Base-by-base conservation (phyloP, 2,113 vertebrate genomes). In the Anhinga anhinga region DNA sequence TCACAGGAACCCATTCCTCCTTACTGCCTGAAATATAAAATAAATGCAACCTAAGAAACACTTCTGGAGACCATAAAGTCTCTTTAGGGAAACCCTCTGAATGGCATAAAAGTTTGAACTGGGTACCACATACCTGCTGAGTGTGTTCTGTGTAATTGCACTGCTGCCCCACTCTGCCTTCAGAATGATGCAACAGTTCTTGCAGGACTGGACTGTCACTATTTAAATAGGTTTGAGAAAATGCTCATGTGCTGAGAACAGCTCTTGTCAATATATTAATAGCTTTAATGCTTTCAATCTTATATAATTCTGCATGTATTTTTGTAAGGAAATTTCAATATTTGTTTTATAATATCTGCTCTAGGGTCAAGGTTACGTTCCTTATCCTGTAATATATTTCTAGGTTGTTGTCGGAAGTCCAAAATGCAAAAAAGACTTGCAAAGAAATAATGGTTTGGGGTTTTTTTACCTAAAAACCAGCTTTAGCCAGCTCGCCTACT, bases 201-300 rank as follows among this genome's bases (percentile, higher is more conserved):
- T 92, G 83, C 81, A 86, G 90, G 59, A 78, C 45, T 82, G 81
- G 61, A 47, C 69, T 73, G 72, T 69, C 59, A 82, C 50, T 87
- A 19, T 82, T 94, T 55, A 84, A 94, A 88, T 61, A 36, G 49
- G 20, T 47, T 83, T 96, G 81, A 95, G 76, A 95, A 93, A 97
- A 93, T 78, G 65, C 42, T 88, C 34, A 26, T 87, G 30, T 79
- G 56, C 72, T 94, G 67, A 95, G 71, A 95, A 73, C 36, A 86
- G 55, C 38, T 91, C 93, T 91, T 84, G 36, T 95, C 79, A 50
- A 22, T 67, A 18, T 90, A 49, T 47, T 88, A 47, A 85, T 79
- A 82, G 16, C 32, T 95, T 71, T 65, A 89, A 49, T 84, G 47
- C 73, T 90, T 83, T 97, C 15, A 20, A 55, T 72, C 38, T 78